A percentile compares a stretch with the other conserved stretches of the same genome.
These are phyloP conservation scores for Clepsis dumicolana DNA, from an alignment of 2,888 invertebrate genomes.

Conservation along the genomic window DNA sequence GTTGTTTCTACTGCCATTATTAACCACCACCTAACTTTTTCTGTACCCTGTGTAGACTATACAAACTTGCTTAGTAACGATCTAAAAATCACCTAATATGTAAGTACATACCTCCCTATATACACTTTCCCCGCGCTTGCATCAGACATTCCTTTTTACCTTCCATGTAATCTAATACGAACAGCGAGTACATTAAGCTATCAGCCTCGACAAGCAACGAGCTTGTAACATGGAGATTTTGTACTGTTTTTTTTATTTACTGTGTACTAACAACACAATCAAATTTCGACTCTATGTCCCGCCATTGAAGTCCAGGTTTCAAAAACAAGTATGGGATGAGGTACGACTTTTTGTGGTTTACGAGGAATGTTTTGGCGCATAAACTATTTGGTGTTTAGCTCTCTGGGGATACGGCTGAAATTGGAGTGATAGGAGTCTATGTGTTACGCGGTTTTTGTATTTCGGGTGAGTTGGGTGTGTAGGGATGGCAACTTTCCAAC, in stretches of 20 bases:
- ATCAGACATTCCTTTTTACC: background rate
- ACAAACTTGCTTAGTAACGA: too few relatives aligned
- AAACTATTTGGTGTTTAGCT: background rate
- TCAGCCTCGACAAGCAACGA: conserved; percentile 31
- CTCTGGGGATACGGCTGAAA: background rate
- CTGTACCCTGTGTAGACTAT: too few relatives aligned
- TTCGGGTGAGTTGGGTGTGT: background rate
- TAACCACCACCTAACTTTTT: too few relatives aligned
- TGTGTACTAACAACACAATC: background rate
- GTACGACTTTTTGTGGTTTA: background rate
- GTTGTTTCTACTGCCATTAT: too few relatives aligned
- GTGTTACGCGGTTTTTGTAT: conserved; percentile 6
- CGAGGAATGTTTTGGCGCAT: background rate
- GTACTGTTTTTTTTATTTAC: conserved; percentile 8
- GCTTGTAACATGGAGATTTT: conserved; percentile 18
- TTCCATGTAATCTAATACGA: conserved; percentile 33
- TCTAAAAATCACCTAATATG: too few relatives aligned
- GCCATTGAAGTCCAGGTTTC: background rate
- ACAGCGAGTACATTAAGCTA: conserved; percentile 34
- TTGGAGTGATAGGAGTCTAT: background rate
- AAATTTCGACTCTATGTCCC: background rate
- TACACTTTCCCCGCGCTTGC: background rate
- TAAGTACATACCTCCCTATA: too few relatives aligned
- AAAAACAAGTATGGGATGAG: background rate
- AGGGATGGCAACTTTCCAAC: background rate